These are phyloP conservation scores for Linyphia triangularis DNA, from an alignment of 2,888 invertebrate species.

Conservation along the genomic window DNA sequence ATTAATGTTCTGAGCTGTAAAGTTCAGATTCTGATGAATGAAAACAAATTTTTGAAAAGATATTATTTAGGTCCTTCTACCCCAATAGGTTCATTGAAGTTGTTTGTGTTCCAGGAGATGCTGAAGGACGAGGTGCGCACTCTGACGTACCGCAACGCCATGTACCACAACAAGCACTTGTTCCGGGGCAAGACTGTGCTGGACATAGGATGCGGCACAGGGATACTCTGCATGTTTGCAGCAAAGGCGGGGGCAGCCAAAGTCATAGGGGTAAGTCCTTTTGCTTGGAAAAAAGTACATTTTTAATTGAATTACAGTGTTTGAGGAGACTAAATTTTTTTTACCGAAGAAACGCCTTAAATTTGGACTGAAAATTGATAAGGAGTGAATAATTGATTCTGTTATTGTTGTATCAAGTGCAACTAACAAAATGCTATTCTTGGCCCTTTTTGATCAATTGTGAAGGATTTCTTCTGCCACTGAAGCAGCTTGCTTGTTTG, in stretches of 20 bases:
- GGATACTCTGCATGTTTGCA: slow-evolving; percentile 99
- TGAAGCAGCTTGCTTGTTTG: too few relatives aligned
- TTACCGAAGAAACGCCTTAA: neutral
- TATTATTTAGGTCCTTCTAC: too few relatives aligned
- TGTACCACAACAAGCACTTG: slow-evolving; percentile 99
- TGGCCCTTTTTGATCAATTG: too few relatives aligned
- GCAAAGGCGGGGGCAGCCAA: slow-evolving; percentile 97
- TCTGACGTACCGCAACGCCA: slow-evolving; percentile 97
- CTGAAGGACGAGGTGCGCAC: slow-evolving; percentile 99
- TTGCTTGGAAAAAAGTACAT: neutral
- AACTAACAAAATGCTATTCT: too few relatives aligned
- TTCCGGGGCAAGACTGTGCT: slow-evolving; percentile 91
- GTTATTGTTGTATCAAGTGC: too few relatives aligned
- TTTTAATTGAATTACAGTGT: neutral
- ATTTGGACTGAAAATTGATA: too few relatives aligned
- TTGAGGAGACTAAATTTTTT: neutral
- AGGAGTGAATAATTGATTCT: too few relatives aligned
- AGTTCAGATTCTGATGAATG: too few relatives aligned
- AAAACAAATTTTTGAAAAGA: too few relatives aligned
- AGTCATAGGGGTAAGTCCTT: slow-evolving; percentile 88
- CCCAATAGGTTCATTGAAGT: too few relatives aligned
- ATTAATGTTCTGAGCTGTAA: too few relatives aligned
- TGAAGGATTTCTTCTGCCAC: too few relatives aligned
- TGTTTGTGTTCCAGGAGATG: slow-evolving; percentile 91
- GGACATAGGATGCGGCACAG: slow-evolving; percentile 99